A percentile compares a stretch with the other conserved stretches of the same genome.
Conservation (phyloP, 2,888 invertebrate genomes). For the Liposcelis brunnea region DNA sequence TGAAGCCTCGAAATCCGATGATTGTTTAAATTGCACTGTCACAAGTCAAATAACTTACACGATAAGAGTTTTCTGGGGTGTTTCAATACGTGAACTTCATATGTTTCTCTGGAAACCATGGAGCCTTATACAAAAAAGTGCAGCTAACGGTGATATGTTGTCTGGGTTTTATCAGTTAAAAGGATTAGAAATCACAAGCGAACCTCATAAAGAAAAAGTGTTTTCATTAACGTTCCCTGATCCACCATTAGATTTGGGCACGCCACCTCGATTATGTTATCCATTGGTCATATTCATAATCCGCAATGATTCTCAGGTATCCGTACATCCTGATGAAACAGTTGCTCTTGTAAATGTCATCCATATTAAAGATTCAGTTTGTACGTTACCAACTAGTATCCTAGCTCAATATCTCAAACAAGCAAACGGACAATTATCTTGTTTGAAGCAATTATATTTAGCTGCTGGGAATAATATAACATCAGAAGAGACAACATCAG, state of each 20-base stretch:
- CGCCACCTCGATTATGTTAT: slow-evolving; percentile 56
- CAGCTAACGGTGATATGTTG: neutral
- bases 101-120: slow-evolving; percentile 58
- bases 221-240: slow-evolving; percentile 29
- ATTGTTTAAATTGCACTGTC: slow-evolving; percentile 50
- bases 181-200: slow-evolving; percentile 32
- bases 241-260: slow-evolving; percentile 45
- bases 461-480: slow-evolving; percentile 46
- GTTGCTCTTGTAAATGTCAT: slow-evolving; percentile 66
- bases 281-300: slow-evolving; percentile 60
- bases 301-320: slow-evolving; percentile 40
- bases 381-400: slow-evolving; percentile 61
- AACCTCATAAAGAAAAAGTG: slow-evolving; percentile 46
- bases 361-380: slow-evolving; percentile 65
- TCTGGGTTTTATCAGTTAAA: slow-evolving; percentile 6
- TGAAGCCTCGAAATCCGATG: slow-evolving; percentile 51
- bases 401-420: slow-evolving; percentile 74
- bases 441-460: slow-evolving; percentile 67
- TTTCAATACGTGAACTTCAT: slow-evolving; percentile 57
- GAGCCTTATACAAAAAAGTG: slow-evolving; percentile 33
- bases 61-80: slow-evolving; percentile 61
- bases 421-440: slow-evolving; percentile 63
- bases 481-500: slow-evolving; percentile 3
- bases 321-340: slow-evolving; percentile 58
- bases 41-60: slow-evolving; percentile 61